Evolutionary conservation across 2,888 invertebrate genomes (phyloP).

Genomic region (Chromoteleia sp.): DNA sequence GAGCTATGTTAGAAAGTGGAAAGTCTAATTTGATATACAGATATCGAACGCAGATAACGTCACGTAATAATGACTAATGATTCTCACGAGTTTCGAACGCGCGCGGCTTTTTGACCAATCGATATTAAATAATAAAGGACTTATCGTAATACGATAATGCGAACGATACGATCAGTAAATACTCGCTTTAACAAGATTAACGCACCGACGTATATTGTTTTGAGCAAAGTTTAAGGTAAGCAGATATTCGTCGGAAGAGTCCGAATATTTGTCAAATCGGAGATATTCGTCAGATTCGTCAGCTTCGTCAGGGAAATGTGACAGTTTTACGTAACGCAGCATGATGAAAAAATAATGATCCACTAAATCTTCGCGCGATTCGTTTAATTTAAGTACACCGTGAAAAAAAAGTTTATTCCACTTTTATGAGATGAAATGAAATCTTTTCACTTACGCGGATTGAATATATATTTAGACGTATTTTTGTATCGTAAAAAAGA

Average conservation of each 20-base stretch:
- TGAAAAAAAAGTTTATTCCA: background rate
- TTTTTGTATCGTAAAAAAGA: too few relatives aligned
- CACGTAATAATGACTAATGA: constrained; percentile 64
- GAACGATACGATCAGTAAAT: constrained; percentile 48
- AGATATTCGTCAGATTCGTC: too few relatives aligned
- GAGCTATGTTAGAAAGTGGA: constrained; percentile 65
- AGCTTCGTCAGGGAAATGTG: too few relatives aligned
- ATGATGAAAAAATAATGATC: too few relatives aligned
- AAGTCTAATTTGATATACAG: constrained; percentile 66
- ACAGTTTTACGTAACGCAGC: too few relatives aligned
- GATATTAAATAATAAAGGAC: constrained; percentile 42
- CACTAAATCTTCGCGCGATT: too few relatives aligned
- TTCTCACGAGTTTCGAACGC: constrained; percentile 27
- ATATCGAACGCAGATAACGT: constrained; percentile 56
- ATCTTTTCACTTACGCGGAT: too few relatives aligned
- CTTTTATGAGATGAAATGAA: background rate
- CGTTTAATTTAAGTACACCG: background rate
- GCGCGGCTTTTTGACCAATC: constrained; percentile 18
- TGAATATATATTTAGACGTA: too few relatives aligned
- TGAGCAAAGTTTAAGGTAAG: too few relatives aligned
- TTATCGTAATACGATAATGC: background rate
- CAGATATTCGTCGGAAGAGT: too few relatives aligned
- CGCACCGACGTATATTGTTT: constrained; percentile 25
- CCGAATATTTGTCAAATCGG: too few relatives aligned
- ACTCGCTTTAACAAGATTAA: constrained; percentile 44